These are phyloP conservation scores for Calyptomena viridis DNA, from an alignment of 2,113 vertebrate genomes.

Conservation along the genomic window DNA sequence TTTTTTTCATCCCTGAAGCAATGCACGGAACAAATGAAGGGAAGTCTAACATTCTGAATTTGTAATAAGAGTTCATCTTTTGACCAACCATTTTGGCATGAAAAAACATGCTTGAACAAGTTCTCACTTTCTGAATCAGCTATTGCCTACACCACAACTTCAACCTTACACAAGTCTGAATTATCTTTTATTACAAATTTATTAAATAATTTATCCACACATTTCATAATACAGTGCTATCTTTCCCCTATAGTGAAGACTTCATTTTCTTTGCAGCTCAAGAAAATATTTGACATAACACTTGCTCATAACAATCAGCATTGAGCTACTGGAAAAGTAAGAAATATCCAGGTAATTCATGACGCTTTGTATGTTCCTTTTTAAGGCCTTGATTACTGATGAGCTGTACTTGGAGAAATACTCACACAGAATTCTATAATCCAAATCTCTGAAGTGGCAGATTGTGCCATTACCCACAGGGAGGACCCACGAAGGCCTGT, in stretches of 20 bases:
- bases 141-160: neutral
- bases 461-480: neutral
- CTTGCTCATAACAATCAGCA: neutral
- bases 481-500: neutral
- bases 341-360: neutral
- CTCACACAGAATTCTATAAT: neutral
- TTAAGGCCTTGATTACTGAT: neutral
- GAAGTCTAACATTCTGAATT: neutral
- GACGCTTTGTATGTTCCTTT: neutral
- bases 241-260: neutral
- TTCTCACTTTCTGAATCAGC: neutral
- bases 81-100: neutral
- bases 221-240: neutral
- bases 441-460: neutral
- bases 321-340: neutral
- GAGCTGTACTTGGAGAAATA: neutral
- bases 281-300: neutral
- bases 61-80: neutral
- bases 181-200: neutral
- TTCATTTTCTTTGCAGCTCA: neutral
- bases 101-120: neutral
- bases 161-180: neutral
- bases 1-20: neutral
- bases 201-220: neutral
- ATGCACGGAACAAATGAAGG: neutral